Evolutionary conservation across 2,113 vertebrate species (phyloP).

Genomic region (Antennarius striatus): DNA sequence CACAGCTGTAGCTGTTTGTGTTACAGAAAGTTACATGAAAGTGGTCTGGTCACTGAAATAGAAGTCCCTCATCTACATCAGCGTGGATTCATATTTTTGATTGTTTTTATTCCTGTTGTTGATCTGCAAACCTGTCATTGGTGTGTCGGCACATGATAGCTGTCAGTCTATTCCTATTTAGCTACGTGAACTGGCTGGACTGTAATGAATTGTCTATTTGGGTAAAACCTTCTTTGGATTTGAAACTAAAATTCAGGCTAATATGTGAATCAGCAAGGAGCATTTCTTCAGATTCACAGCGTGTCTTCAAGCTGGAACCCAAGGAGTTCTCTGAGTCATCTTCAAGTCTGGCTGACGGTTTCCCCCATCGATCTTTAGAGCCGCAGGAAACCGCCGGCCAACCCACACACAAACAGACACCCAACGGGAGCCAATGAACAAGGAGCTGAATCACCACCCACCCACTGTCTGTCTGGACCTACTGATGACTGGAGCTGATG

Average conservation of each 20-base stretch:
- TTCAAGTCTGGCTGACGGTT: slow-evolving; percentile 26
- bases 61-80: no score
- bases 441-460: slow-evolving; percentile 47
- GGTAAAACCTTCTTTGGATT: no score
- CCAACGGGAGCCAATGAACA: slow-evolving; percentile 24
- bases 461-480: slow-evolving; percentile 50
- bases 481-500: slow-evolving; percentile 45
- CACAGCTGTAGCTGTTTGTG: slow-evolving; percentile 44
- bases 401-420: slow-evolving; percentile 24
- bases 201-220: no score
- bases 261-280: no score
- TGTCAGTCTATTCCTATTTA: no score
- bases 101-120: no score
- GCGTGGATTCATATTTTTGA: no score
- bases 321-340: slow-evolving; percentile 45
- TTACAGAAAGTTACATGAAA: slow-evolving; percentile 12
- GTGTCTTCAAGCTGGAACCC: neutral
- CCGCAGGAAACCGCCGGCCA: slow-evolving; percentile 29
- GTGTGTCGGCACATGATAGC: no score
- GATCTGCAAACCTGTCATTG: no score
- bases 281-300: neutral
- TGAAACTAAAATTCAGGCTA: no score
- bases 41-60: neutral
- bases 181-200: no score
- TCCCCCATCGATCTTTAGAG: slow-evolving; percentile 25